Evolutionary conservation across 2,113 vertebrate species (phyloP), one percentile per base, ranked within the genome.

Genomic region (Asarcornis scutulata): DNA sequence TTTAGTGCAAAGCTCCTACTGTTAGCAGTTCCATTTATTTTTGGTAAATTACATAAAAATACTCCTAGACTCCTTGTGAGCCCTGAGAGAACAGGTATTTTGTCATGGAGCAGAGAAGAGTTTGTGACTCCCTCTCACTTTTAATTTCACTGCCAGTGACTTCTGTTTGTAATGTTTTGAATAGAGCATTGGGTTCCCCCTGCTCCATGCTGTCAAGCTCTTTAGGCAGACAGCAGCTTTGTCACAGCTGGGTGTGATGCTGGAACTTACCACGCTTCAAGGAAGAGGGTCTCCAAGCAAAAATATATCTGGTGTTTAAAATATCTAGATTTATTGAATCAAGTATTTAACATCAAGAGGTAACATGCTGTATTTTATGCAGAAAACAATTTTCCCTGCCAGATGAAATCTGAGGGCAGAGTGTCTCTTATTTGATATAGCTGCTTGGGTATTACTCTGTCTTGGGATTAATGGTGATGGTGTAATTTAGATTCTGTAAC

Each of bases 401-500:
- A 90, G 85, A 88, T 78, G 75, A 95, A 91, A 88, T 75, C 59
- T 90, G 72, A 74, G 26, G 68, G 42, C 64, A 90, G 71, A 76
- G 59, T 48, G 36, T 42, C 34, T 95, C 46, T 74, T 74, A 63
- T 75, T 93, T 94, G 86, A 86, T 83, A 59, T 59, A 88, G 68
- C 52, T 88, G 42, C 64, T 93, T 88, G 83, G 93, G 38, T 38
- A 83, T 81, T 93, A 75, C 83, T 93, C 42, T 86, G 15, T 86
- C 14, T 74, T 22, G 60, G 46, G 59, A 95, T 94, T 95, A 94
- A 95, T 60, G 80, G 85, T 52, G 91, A 90, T 72, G 60, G 46
- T 60, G 55, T 78, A 93, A 96, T 95, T 96, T 93, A 86, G 76
- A 93, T 89, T 80, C 88, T 90, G 64, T 63, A 78, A 71, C 84